Evolutionary conservation across 2,797 vertebrate genomes (phyloP).

Genomic region (Graptemys geographica): DNA sequence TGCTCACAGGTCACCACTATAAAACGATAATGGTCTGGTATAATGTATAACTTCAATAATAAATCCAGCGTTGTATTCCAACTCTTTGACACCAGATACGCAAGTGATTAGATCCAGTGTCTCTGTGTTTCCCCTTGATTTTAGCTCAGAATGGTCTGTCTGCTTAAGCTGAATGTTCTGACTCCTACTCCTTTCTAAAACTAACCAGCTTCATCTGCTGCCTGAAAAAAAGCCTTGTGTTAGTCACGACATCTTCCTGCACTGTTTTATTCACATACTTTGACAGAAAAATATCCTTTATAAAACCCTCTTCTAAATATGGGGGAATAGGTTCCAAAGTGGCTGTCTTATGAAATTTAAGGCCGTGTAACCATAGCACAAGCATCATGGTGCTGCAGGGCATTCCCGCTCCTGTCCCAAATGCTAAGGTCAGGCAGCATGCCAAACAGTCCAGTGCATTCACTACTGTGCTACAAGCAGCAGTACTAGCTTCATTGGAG

Average conservation of each 20-base stretch:
- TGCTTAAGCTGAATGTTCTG: conserved; percentile 73
- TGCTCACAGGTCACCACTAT: conserved; percentile 60
- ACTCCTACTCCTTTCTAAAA: conserved; percentile 79
- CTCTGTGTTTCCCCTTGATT: conserved; percentile 41
- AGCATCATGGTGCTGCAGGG: not conserved
- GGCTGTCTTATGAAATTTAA: conserved; percentile 22
- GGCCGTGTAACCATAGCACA: not conserved
- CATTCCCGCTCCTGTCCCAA: not conserved
- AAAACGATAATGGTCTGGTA: conserved; percentile 57
- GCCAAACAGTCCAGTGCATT: not conserved
- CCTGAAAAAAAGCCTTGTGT: conserved; percentile 69
- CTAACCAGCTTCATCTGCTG: conserved; percentile 78
- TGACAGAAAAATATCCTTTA: conserved; percentile 70
- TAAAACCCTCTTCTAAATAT: conserved; percentile 56
- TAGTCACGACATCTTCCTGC: conserved; percentile 76
- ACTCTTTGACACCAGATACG: conserved; percentile 65
- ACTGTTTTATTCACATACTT: conserved; percentile 80
- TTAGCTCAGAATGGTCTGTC: conserved; percentile 65
- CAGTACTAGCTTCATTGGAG: not conserved
- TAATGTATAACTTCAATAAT: conserved; percentile 68
- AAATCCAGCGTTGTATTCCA: conserved; percentile 47
- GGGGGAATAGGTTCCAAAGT: conserved; percentile 43
- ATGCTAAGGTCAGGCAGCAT: not conserved
- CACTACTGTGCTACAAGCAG: not conserved
- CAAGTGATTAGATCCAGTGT: conserved; percentile 14